Evolutionary conservation across 2,797 vertebrate species (phyloP).

Genomic region (Xiphorhynchus erythropygius): DNA sequence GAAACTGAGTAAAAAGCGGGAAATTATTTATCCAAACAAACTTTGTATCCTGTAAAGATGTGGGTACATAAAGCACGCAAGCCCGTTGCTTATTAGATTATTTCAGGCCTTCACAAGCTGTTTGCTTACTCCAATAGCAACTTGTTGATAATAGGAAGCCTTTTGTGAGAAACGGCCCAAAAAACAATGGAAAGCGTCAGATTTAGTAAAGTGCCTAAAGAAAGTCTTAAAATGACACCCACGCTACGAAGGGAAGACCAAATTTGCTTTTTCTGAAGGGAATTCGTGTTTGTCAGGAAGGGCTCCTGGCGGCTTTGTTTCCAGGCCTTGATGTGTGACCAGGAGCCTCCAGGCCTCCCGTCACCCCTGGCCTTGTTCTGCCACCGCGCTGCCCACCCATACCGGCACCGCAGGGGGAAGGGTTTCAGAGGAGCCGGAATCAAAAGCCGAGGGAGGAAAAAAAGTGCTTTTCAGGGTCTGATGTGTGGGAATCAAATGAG

Average conservation of each 20-base stretch:
- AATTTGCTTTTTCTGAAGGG: conserved; percentile 87
- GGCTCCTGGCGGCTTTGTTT: conserved; percentile 93
- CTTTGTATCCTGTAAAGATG: conserved; percentile 25
- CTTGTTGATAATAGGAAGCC: conserved; percentile 80
- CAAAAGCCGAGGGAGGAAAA: conserved; percentile 94
- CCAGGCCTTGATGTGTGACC: conserved; percentile 99
- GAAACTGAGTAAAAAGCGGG: conserved; percentile 24
- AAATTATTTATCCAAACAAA: conserved; percentile 58
- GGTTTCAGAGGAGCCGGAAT: conserved; percentile 97
- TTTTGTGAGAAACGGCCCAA: conserved; percentile 66
- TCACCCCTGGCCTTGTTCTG: conserved; percentile 86
- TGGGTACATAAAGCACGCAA: conserved; percentile 37
- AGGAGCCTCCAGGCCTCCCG: conserved; percentile 84
- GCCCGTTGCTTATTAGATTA: conserved; percentile 60
- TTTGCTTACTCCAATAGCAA: conserved; percentile 76
- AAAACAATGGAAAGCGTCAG: conserved; percentile 78
- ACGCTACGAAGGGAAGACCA: conserved; percentile 80
- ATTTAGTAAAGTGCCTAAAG: conserved; percentile 82
- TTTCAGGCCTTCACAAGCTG: conserved; percentile 71
- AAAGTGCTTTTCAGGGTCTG: conserved; percentile 97
- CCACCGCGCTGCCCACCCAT: conserved; percentile 96
- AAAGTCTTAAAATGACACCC: conserved; percentile 82
- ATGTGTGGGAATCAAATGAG: conserved; percentile 99
- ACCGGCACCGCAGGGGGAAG: conserved; percentile 94
- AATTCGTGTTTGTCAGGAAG: conserved; percentile 91